A percentile compares a stretch with the other conserved stretches of the same genome.
Conservation (phyloP, 2,113 vertebrate species). For the Cynocephalus volans region DNA sequence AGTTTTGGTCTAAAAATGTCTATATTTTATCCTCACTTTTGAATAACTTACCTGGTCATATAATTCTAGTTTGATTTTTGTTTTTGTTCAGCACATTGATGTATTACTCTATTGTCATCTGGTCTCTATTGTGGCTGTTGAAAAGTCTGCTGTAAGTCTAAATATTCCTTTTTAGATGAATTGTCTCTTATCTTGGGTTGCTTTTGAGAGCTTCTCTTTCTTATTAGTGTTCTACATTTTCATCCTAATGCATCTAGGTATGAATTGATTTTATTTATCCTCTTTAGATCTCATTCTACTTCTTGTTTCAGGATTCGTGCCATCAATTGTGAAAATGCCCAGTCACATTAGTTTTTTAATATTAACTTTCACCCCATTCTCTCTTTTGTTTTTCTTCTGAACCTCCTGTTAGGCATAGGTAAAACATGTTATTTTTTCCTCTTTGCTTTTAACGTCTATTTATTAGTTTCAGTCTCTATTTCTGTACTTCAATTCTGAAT, state of each 20-base stretch:
- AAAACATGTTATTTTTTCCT: not conserved
- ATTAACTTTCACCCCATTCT: not conserved
- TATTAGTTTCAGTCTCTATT: not conserved
- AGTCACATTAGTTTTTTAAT: not conserved
- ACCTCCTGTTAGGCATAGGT: not conserved
- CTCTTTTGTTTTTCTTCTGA: not conserved
- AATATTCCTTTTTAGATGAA: not conserved
- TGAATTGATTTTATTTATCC: not conserved
- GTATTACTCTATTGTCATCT: not conserved
- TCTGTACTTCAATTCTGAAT: not conserved
- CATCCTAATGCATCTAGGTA: not conserved
- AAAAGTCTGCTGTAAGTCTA: not conserved
- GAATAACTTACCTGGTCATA: not conserved
- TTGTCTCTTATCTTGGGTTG: not conserved
- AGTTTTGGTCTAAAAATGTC: not conserved
- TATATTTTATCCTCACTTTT: not conserved
- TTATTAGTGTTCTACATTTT: not conserved
- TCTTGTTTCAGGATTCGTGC: not conserved
- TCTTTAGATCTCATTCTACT: not conserved
- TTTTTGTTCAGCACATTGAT: not conserved
- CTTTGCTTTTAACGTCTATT: slow-evolving; percentile 10
- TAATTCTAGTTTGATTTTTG: not conserved
- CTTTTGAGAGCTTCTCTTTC: slow-evolving; percentile 17
- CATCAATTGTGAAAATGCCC: not conserved
- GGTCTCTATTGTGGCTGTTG: not conserved